Percentiles rank a stretch among this genome's conserved stretches.
These are phyloP conservation scores for Empidonax alnorum DNA, from an alignment of 2,113 vertebrate species.

Conservation along the genomic window DNA sequence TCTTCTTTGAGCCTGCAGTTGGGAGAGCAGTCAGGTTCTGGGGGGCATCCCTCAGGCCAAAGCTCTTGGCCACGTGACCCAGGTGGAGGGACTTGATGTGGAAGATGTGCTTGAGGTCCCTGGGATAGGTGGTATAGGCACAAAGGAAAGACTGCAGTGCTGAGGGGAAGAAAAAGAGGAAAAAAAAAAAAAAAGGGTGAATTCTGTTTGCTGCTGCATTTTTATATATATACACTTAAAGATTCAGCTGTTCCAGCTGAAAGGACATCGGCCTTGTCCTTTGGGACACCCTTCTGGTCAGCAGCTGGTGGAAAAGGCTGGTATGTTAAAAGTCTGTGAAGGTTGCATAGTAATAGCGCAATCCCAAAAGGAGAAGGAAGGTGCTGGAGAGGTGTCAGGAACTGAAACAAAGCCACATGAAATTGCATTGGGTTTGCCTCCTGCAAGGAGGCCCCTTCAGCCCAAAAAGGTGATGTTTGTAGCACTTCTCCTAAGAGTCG, in stretches of 20 bases:
- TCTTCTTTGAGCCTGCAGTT: conserved; percentile 42
- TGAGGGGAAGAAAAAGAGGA: conserved; percentile 30
- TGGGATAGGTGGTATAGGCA: conserved; percentile 90
- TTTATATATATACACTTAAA: neutral
- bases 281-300: conserved; percentile 44
- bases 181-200: neutral
- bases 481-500: neutral
- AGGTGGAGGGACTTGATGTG: conserved; percentile 88
- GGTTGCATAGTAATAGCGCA: neutral
- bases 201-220: conserved; percentile 27
- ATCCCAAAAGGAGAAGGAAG: neutral
- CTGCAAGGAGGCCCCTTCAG: neutral
- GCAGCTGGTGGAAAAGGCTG: conserved; percentile 42
- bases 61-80: conserved; percentile 90
- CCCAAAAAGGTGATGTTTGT: neutral
- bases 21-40: conserved; percentile 72
- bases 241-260: conserved; percentile 50
- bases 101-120: conserved; percentile 89
- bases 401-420: neutral
- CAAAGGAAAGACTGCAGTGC: conserved; percentile 93
- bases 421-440: neutral
- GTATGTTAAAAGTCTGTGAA: conserved; percentile 14
- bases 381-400: neutral
- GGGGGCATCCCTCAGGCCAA: conserved; percentile 92
- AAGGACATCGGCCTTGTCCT: conserved; percentile 2